A percentile compares a stretch with the other conserved stretches of the same genome.
Conservation (phyloP, 2,797 vertebrate genomes). For the Alectoris magna region DNA sequence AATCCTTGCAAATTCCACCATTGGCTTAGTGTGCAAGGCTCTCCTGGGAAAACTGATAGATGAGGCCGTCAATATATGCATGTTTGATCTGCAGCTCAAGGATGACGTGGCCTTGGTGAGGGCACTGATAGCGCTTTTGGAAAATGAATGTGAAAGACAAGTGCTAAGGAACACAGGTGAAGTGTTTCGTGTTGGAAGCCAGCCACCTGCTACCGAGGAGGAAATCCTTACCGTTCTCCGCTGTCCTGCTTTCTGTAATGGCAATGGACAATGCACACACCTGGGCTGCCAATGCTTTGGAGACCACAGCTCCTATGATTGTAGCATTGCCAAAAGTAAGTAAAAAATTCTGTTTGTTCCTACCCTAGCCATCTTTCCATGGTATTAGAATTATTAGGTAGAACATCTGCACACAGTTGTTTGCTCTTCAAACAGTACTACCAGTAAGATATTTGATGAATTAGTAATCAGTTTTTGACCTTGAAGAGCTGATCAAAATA, state of each 20-base stretch:
- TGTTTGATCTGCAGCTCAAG: conserved; percentile 85
- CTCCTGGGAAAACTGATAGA: conserved; percentile 79
- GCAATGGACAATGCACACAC: conserved; percentile 80
- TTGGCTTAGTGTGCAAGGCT: conserved; percentile 72
- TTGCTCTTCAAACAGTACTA: conserved; percentile 74
- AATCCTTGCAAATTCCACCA: conserved; percentile 79
- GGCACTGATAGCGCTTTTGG: conserved; percentile 79
- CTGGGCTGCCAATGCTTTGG: conserved; percentile 83
- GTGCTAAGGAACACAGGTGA: conserved; percentile 76
- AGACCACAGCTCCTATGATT: conserved; percentile 82
- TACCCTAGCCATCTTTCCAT: conserved; percentile 36
- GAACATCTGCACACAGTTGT: conserved; percentile 67
- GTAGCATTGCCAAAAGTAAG: conserved; percentile 82
- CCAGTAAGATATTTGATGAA: conserved; percentile 77
- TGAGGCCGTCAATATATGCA: conserved; percentile 79
- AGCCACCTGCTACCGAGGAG: neutral
- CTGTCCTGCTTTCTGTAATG: conserved; percentile 68
- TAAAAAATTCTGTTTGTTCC: conserved; percentile 70
- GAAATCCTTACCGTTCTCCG: conserved; percentile 6
- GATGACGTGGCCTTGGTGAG: conserved; percentile 81
- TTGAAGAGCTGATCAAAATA: conserved; percentile 77
- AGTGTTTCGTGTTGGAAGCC: neutral
- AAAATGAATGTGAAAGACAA: conserved; percentile 87
- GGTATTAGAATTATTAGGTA: conserved; percentile 61
- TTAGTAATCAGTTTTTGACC: conserved; percentile 77